Conservation (phyloP, 2,113 vertebrate genomes). For the Trogon surrucura region DNA sequence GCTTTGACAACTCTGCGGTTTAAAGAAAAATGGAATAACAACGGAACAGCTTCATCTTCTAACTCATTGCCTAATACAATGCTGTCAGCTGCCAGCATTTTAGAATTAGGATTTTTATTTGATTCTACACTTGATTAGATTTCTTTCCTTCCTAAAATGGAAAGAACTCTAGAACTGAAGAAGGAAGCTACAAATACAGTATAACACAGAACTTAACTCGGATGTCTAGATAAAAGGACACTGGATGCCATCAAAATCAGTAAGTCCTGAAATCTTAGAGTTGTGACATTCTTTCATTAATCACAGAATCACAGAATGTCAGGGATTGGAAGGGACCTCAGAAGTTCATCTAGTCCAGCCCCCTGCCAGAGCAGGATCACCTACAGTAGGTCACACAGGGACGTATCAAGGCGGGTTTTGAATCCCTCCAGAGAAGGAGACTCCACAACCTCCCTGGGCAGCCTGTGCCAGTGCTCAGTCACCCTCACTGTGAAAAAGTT, state of each 20-base stretch:
- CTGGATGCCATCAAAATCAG: not conserved
- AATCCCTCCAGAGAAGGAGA: too few relatives aligned
- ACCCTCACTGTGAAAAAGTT: too few relatives aligned
- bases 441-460: too few relatives aligned
- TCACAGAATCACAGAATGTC: not conserved
- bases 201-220: not conserved
- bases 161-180: not conserved
- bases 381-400: too few relatives aligned
- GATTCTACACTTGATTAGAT: not conserved
- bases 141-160: slow-evolving; percentile 17
- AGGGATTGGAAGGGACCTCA: too few relatives aligned
- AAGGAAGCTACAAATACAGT: not conserved
- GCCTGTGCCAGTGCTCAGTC: too few relatives aligned
- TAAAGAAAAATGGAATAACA: slow-evolving; percentile 24
- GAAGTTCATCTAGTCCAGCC: too few relatives aligned
- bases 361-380: too few relatives aligned
- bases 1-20: slow-evolving; percentile 2
- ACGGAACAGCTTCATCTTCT: slow-evolving; percentile 12
- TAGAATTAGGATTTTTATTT: slow-evolving; percentile 1
- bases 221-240: not conserved
- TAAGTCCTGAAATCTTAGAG: not conserved
- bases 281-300: not conserved
- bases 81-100: slow-evolving; percentile 13
- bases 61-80: slow-evolving; percentile 32
- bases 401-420: too few relatives aligned